Percentiles rank a stretch among this genome's conserved stretches.
These are phyloP conservation scores for Nephrotoma appendiculata DNA, from an alignment of 2,888 invertebrate genomes.

Conservation along the genomic window DNA sequence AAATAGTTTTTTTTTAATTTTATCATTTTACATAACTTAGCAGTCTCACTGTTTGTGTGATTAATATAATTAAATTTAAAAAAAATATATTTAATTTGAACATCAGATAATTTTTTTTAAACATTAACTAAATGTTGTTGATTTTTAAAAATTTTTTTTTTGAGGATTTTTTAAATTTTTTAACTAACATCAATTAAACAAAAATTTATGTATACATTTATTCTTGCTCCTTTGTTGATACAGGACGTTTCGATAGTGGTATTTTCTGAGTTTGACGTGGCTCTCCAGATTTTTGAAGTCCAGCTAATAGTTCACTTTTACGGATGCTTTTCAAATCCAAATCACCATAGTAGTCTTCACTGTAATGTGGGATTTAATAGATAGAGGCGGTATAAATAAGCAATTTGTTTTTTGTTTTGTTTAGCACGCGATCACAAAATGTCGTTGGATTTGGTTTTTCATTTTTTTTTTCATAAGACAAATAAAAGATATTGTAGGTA, in stretches of 20 bases:
- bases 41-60: conserved; percentile 14
- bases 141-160: neutral
- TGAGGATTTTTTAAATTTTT: neutral
- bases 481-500: neutral
- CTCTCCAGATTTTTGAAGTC: conserved; percentile 49
- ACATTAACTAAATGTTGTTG: conserved; percentile 1
- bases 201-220: neutral
- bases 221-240: conserved; percentile 18
- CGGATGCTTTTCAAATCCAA: conserved; percentile 89
- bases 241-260: conserved; percentile 40
- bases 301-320: conserved; percentile 81
- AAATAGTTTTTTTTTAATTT: neutral
- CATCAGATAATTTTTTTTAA: neutral
- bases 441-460: neutral
- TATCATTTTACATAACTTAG: conserved; percentile 7
- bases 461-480: neutral
- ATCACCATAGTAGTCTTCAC: conserved; percentile 94
- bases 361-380: conserved; percentile 38
- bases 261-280: conserved; percentile 27
- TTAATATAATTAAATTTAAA: neutral
- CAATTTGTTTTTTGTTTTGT: conserved; percentile 6
- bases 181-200: neutral
- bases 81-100: neutral
- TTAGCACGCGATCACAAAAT: conserved; percentile 7
- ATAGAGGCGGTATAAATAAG: conserved; percentile 8